These are phyloP conservation scores for Hoplias malabaricus DNA, from an alignment of 2,113 vertebrate genomes.

Conservation along the genomic window DNA sequence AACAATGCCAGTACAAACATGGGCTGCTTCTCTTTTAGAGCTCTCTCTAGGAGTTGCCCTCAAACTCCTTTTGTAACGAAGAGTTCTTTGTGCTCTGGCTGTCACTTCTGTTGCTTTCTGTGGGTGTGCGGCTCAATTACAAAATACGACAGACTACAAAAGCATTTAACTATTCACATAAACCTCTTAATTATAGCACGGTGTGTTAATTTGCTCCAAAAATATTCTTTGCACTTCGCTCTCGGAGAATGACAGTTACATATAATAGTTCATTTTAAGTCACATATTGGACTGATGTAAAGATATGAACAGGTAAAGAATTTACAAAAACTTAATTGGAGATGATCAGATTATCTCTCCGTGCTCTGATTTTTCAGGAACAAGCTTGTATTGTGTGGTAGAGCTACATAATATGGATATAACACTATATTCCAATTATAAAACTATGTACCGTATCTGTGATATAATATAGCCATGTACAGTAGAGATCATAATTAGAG, in stretches of 20 bases:
- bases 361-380: neutral
- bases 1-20: neutral
- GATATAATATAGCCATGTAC: no score
- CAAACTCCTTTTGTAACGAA: neutral
- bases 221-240: neutral
- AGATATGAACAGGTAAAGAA: conserved; percentile 4
- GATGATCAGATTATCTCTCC: neutral
- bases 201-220: neutral
- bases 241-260: neutral
- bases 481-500: no score
- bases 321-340: conserved; percentile 17
- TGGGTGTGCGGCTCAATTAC: neutral
- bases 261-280: conserved; percentile 62
- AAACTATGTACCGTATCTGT: no score
- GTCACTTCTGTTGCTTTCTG: neutral
- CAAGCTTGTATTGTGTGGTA: neutral
- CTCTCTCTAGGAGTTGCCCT: neutral
- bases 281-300: conserved; percentile 23
- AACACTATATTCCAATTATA: neutral
- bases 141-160: neutral
- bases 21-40: neutral
- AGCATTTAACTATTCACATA: neutral
- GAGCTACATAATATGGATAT: neutral
- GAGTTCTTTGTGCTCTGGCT: neutral
- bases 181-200: neutral